Base-by-base conservation (phyloP, 2,797 vertebrate genomes). In the Ctenopoma multispine region DNA sequence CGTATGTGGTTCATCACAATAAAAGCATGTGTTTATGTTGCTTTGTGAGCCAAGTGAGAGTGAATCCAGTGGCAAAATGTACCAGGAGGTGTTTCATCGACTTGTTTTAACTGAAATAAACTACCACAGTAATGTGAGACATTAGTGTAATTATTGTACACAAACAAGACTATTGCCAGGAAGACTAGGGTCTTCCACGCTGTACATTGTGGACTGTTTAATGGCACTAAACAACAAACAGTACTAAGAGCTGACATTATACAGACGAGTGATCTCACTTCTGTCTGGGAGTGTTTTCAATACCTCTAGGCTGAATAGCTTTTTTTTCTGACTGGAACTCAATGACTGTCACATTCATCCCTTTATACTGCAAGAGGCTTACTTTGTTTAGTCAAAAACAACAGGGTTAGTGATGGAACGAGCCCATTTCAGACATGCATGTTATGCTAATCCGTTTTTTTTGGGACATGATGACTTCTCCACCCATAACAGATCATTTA, bases 111-210 rank as follows among this genome's bases (percentile, higher is more conserved):
- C 27, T 46, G n/a, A 62, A 66, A 63, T 47, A 23, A 69, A 69
- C 18, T 20, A 12, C 41, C 4, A 43, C 8, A n/a, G 20, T 67
- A 66, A 77, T 72, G 63, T 68, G 40, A 69, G 53, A 48, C 31
- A 69, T 75, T 46, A 69, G 18, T 41, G 44, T 69, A 72, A 69
- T 48, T 38, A 66, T 57, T 63, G 57, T 47, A 53, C 50, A 73
- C 38, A 64, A 82, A 72, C 24, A 48, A 44, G 63, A 29, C 56
- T 10, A 57, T 29, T 73, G 40, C 24, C 18, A 48, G 27, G 20
- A 57, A 29, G 38, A 63, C 63, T 5, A 51, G 20, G 60, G 36
- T 43, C 62, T 27, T 56, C 23, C 13, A 40, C 10, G 29, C n/a
- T 69, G 61, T 56, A 56, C 27, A 38, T 20, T 56, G 49, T 9